Conservation (phyloP, 2,888 invertebrate genomes). For the Eupithecia exiguata region DNA sequence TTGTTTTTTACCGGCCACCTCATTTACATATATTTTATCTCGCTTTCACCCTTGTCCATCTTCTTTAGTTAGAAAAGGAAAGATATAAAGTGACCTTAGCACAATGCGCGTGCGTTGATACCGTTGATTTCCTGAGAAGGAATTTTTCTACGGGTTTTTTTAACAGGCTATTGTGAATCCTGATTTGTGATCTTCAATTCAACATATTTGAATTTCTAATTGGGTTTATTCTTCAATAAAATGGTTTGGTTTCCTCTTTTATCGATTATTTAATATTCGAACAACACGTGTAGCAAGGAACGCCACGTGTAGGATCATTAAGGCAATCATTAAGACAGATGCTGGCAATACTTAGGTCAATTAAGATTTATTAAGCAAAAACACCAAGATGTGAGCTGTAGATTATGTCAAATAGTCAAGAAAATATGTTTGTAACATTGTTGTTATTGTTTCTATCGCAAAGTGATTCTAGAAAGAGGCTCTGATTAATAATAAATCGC, state of each 20-base stretch:
- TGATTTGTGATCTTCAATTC: slow-evolving; percentile 44
- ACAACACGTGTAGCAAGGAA: slow-evolving; percentile 4
- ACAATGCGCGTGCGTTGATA: slow-evolving; percentile 70
- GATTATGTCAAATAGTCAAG: neutral
- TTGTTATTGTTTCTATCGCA: neutral
- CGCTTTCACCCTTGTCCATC: slow-evolving; percentile 46
- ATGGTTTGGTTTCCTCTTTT: neutral
- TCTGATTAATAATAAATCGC: neutral
- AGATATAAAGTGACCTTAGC: slow-evolving; percentile 63
- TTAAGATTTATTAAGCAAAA: slow-evolving; percentile 14
- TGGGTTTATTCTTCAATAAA: slow-evolving; percentile 24
- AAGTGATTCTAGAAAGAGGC: neutral
- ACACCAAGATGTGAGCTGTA: slow-evolving; percentile 1
- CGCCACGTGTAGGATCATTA: slow-evolving; percentile 14
- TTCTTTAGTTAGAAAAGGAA: slow-evolving; percentile 52
- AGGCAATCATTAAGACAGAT: slow-evolving; percentile 12
- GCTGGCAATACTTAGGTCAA: slow-evolving; percentile 12
- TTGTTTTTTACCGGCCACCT: slow-evolving; percentile 61
- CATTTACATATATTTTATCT: slow-evolving; percentile 70
- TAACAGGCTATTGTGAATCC: slow-evolving; percentile 61
- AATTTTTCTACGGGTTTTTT: slow-evolving; percentile 69
- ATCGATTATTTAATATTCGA: neutral
- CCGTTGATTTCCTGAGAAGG: slow-evolving; percentile 78
- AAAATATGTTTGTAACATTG: neutral
- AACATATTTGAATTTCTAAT: slow-evolving; percentile 31